Conservation (phyloP, 2,888 invertebrate genomes). For the Alsophila aescularia region DNA sequence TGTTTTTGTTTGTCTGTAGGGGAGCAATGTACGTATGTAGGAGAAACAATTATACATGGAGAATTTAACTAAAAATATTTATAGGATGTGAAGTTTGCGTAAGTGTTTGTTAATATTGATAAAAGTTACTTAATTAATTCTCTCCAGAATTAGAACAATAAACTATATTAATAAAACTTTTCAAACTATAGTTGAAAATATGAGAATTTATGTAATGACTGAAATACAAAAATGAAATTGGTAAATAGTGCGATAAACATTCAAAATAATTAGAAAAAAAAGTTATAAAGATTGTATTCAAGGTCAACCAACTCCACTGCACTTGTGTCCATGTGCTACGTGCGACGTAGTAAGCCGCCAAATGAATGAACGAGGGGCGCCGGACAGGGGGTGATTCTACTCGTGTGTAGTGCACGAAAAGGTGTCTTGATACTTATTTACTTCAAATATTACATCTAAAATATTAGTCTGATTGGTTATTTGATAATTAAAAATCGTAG, state of each 20-base stretch:
- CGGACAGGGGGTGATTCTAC: constrained; percentile 38
- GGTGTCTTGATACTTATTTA: constrained; percentile 31
- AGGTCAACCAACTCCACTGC: constrained; percentile 46
- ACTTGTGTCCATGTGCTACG: constrained; percentile 32
- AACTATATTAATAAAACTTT: too few relatives aligned
- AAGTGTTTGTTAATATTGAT: too few relatives aligned
- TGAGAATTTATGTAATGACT: too few relatives aligned
- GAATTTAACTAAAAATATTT: constrained; percentile 7
- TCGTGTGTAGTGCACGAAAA: not conserved
- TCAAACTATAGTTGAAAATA: too few relatives aligned
- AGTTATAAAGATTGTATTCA: constrained; percentile 21
- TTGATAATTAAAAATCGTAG: too few relatives aligned
- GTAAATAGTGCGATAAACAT: not conserved
- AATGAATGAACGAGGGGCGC: constrained; percentile 68
- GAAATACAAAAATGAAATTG: not conserved
- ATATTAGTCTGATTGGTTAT: not conserved
- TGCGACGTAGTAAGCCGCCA: constrained; percentile 30
- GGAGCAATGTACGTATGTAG: constrained; percentile 19
- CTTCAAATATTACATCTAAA: not conserved
- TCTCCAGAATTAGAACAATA: too few relatives aligned
- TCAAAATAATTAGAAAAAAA: constrained; percentile 8
- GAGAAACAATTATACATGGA: not conserved
- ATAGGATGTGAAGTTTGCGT: too few relatives aligned
- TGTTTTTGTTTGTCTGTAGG: constrained; percentile 50
- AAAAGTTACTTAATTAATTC: too few relatives aligned